A percentile compares a stretch with the other conserved stretches of the same genome.
These are phyloP conservation scores for Cyanistes caeruleus DNA, from an alignment of 2,113 vertebrate genomes.

Conservation along the genomic window DNA sequence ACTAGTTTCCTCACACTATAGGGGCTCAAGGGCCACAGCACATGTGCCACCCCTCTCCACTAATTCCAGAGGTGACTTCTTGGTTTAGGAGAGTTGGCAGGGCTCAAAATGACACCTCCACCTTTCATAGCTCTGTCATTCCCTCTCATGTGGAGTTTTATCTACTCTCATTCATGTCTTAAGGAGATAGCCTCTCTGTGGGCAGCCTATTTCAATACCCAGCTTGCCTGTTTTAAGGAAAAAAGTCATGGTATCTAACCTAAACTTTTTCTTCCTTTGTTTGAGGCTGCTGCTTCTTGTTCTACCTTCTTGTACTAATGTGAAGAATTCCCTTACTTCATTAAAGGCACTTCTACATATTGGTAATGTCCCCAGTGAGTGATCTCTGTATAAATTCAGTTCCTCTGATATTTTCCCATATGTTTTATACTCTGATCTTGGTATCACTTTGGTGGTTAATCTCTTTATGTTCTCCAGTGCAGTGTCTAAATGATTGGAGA, in stretches of 20 bases:
- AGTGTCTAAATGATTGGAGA: not conserved
- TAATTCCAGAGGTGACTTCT: not conserved
- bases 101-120: not conserved
- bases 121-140: not conserved
- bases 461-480: not conserved
- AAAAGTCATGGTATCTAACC: constrained; percentile 9
- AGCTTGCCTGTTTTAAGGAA: not conserved
- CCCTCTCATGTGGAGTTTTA: not conserved
- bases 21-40: rapidly evolving
- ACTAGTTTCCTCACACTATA: rapidly evolving
- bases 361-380: constrained; percentile 54
- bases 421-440: constrained; percentile 40
- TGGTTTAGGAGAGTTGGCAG: not conserved
- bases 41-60: rapidly evolving
- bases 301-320: constrained; percentile 66
- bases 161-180: not conserved
- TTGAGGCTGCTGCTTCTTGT: constrained; percentile 60
- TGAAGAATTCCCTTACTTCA: constrained; percentile 67
- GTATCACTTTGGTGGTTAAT: constrained; percentile 26
- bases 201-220: constrained; percentile 8
- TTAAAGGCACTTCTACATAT: constrained; percentile 59
- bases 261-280: constrained; percentile 53
- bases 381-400: constrained; percentile 62
- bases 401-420: constrained; percentile 49
- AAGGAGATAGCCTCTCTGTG: not conserved